Percentiles rank a stretch among this genome's conserved stretches.
Conservation (phyloP, 2,888 invertebrate species). For the Drosophila barbarae region DNA sequence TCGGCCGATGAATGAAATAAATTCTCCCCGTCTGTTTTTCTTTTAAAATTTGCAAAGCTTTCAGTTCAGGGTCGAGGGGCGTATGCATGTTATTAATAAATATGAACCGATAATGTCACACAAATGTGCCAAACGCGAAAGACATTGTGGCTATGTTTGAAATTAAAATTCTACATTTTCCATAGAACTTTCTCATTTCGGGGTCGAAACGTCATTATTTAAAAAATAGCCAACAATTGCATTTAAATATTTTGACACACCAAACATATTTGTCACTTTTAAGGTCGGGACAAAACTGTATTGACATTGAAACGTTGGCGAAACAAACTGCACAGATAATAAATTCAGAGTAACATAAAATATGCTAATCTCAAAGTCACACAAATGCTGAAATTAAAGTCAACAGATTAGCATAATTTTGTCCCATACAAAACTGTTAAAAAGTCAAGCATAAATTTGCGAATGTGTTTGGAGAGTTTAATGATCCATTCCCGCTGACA, state of each 20-base stretch:
- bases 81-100: constrained; percentile 35
- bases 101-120: constrained; percentile 33
- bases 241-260: constrained; percentile 41
- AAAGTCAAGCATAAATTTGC: constrained; percentile 24
- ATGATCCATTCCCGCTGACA: constrained; percentile 40
- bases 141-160: constrained; percentile 18
- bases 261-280: constrained; percentile 41
- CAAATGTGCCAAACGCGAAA: constrained; percentile 41
- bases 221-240: constrained; percentile 41
- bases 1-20: constrained; percentile 40
- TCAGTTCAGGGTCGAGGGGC: constrained; percentile 53
- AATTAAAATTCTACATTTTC: constrained; percentile 26
- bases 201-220: constrained; percentile 39
- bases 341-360: constrained; percentile 8
- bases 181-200: constrained; percentile 38
- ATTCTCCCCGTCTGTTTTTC: constrained; percentile 15
- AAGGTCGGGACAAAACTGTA: constrained; percentile 12
- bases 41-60: constrained; percentile 25
- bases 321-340: constrained; percentile 8
- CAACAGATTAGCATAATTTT: constrained; percentile 53
- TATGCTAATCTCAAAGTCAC: constrained; percentile 17
- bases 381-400: constrained; percentile 16
- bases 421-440: constrained; percentile 45
- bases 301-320: constrained; percentile 12
- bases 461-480: constrained; percentile 35